Evolutionary conservation across 2,113 vertebrate species (phyloP).

Genomic region (Ariopsis seemanni): DNA sequence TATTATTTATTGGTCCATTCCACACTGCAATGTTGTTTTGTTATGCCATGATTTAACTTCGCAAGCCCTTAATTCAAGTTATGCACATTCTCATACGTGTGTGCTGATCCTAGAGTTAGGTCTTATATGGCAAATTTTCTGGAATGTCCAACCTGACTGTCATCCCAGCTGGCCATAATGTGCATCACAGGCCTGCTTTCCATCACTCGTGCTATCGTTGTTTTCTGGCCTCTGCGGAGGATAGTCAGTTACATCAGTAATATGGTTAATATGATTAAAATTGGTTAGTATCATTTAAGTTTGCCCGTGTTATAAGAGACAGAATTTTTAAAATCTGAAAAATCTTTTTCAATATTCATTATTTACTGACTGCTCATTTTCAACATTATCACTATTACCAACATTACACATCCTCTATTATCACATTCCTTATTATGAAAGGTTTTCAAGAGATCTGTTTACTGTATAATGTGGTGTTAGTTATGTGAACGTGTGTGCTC

Average conservation of each 20-base stretch:
- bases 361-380: not conserved
- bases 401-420: not conserved
- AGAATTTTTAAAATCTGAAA: not conserved
- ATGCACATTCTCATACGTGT: not conserved
- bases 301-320: not conserved
- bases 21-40: not conserved
- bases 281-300: not conserved
- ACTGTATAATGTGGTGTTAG: not conserved
- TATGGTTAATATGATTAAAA: not conserved
- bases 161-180: not conserved
- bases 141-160: not conserved
- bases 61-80: not conserved
- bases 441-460: slow-evolving; percentile 6
- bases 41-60: not conserved
- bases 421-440: not conserved
- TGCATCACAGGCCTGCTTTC: not conserved
- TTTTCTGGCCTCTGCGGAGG: not conserved
- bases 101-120: not conserved
- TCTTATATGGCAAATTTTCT: not conserved
- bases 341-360: not conserved
- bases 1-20: not conserved
- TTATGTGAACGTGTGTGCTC: slow-evolving; percentile 7
- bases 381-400: not conserved
- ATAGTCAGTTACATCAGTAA: not conserved
- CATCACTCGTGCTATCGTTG: not conserved